phyloP scores from a whole-genome alignment of 2,797 vertebrate genomes.

The Pipistrellus pipistrellus region DNA sequence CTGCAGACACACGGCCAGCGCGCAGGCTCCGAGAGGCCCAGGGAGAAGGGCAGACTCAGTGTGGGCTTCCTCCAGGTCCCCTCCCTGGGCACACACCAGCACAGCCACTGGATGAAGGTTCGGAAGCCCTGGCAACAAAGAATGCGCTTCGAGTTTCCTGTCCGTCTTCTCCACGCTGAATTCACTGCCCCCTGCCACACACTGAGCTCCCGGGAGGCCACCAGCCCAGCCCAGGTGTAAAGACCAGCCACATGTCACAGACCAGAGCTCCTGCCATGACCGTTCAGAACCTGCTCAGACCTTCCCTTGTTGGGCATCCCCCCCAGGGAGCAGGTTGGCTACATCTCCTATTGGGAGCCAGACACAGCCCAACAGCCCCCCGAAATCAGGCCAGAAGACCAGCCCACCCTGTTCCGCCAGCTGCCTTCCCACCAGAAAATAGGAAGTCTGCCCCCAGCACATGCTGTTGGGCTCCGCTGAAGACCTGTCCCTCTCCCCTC shows the following conservation, averaged over 20 bases:
- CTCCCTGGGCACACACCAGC: background rate
- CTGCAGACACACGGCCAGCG: accelerated
- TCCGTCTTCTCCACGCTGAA: background rate
- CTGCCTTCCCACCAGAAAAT: background rate
- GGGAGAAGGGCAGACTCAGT: accelerated
- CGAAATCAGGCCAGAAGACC: background rate
- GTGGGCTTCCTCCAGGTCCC: background rate
- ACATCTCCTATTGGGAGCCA: accelerated
- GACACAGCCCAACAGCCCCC: too few relatives aligned
- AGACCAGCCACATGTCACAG: background rate
- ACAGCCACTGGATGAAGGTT: accelerated
- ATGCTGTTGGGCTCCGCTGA: accelerated
- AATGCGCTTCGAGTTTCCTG: background rate
- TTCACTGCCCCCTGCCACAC: background rate
- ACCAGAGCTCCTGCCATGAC: accelerated
- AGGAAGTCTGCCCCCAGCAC: too few relatives aligned
- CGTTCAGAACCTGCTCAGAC: background rate
- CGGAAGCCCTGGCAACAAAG: accelerated
- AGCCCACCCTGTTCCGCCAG: accelerated
- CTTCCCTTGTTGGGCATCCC: accelerated
- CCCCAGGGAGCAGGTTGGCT: background rate
- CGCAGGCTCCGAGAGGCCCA: accelerated
- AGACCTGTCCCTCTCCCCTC: background rate
- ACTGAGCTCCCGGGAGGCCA: background rate
- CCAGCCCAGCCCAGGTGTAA: accelerated